These are phyloP conservation scores for Apistogramma diplotaenia DNA, from an alignment of 2,113 vertebrate species.

Conservation along the genomic window DNA sequence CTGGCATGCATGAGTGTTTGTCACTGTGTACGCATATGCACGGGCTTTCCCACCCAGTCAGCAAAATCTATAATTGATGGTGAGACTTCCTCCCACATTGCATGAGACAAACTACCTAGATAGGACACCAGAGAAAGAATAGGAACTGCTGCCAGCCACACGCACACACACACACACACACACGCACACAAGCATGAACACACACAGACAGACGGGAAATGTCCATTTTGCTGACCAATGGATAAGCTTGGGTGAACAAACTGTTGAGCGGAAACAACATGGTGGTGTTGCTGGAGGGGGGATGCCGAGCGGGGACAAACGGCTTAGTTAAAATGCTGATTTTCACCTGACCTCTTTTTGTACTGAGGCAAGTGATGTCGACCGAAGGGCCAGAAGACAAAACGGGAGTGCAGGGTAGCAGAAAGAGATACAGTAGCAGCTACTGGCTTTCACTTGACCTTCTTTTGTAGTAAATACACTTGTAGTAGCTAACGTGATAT, in stretches of 20 bases:
- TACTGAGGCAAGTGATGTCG: not conserved
- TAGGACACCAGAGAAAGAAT: slow-evolving; percentile 8
- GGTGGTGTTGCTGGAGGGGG: not conserved
- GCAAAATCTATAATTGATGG: slow-evolving; percentile 62
- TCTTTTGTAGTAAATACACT: slow-evolving; percentile 40
- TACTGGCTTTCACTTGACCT: slow-evolving; percentile 24
- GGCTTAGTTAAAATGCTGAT: slow-evolving; percentile 2
- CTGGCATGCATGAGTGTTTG: not conserved
- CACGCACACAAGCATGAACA: not conserved
- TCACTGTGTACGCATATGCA: not conserved
- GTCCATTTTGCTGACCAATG: slow-evolving; percentile 42
- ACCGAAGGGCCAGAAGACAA: not conserved
- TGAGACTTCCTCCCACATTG: slow-evolving; percentile 55
- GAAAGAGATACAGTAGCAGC: not conserved
- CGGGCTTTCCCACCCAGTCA: slow-evolving; percentile 50
- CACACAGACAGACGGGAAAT: slow-evolving; percentile 24
- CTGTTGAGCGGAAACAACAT: not conserved
- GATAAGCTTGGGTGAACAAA: slow-evolving; percentile 41
- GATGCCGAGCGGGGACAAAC: not conserved
- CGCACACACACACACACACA: not conserved
- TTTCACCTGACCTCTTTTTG: slow-evolving; percentile 29
- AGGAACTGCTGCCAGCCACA: slow-evolving; percentile 41
- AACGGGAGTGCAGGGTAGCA: not conserved
- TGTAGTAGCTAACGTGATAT: slow-evolving; percentile 27
- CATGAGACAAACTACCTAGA: slow-evolving; percentile 40